Base-by-base conservation (phyloP, 2,888 invertebrate genomes). In the Argyresthia albistria region DNA sequence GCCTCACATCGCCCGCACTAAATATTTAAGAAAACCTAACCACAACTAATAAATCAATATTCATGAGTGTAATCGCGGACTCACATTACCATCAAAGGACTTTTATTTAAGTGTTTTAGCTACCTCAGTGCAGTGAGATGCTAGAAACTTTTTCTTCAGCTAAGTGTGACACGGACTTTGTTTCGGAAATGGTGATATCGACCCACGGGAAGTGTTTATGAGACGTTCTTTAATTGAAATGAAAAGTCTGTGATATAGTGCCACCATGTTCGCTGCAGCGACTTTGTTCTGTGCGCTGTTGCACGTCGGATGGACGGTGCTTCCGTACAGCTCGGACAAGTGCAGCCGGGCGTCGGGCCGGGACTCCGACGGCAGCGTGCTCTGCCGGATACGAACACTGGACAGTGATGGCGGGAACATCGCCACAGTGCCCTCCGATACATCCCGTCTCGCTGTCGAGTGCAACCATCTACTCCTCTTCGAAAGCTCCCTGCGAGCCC, bases 381-480 rank as follows among this genome's bases (percentile, higher is more conserved):
- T 90, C 55, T 95, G 95, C 75, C 90, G 89, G 66, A 84, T 94
- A 65, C 89, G 93, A 59, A 91, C 92, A 58, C 89, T 94, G 56
- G 94, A 94, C 59, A 89, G 91, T 53, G 90, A 91, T 58, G 91
- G 91, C 49, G 89, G 91, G 62, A 93, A 91, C 65, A 89, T 92
- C 60, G 87, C 89, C 59, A 79, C 90, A 58, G 80, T 90, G 55
- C 76, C 89, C 52, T 64, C 92, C 45, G 95, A 95, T 70, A 93
- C 95, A 46, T 90, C 91, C 59, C 91, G 90, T 58, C 84, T 97
- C 59, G 89, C 91, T 60, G 89, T 97, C 59, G 90, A 91, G 66
- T 96, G 96, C 82, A 93, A 92, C 75, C 92, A 93, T 67, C 91
- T 92, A 57, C 88, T 95, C 63, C 89, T 93, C 55, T 93, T 93